These are phyloP conservation scores for Cerceris ruficornis DNA, from an alignment of 2,888 invertebrate species.

Conservation along the genomic window DNA sequence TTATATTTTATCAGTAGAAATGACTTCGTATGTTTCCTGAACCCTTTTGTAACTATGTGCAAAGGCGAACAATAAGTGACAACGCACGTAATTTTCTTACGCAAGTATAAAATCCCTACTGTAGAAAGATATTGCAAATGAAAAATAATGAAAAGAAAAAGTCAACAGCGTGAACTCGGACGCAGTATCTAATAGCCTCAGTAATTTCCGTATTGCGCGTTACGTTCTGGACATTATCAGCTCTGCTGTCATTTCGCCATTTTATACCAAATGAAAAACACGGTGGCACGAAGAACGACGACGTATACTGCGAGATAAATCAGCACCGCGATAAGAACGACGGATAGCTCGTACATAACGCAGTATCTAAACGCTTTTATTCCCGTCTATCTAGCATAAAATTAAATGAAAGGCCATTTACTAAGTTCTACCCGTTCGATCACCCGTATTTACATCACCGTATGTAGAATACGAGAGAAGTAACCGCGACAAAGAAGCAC, in stretches of 20 bases:
- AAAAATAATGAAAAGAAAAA: neutral
- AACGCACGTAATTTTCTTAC: too few relatives aligned
- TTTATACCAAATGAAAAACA: conserved; percentile 32
- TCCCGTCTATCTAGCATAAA: conserved; percentile 20
- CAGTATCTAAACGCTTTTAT: conserved; percentile 31
- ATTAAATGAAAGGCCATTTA: conserved; percentile 34
- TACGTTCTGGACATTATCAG: conserved; percentile 1
- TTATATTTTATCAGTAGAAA: too few relatives aligned
- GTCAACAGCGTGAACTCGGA: neutral
- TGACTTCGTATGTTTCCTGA: too few relatives aligned
- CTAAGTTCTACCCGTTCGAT: neutral
- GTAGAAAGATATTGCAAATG: too few relatives aligned
- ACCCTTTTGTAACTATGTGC: too few relatives aligned
- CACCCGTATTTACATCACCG: conserved; percentile 4
- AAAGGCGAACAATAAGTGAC: too few relatives aligned
- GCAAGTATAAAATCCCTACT: too few relatives aligned
- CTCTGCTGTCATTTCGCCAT: neutral
- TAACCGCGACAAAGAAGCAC: neutral
- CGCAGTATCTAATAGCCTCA: conserved; percentile 2
- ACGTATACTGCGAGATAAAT: conserved; percentile 36
- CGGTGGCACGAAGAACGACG: conserved; percentile 15
- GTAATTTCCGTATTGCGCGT: conserved; percentile 9
- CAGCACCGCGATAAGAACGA: conserved; percentile 27
- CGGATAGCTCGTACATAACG: conserved; percentile 8
- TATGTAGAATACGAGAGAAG: conserved; percentile 1